These are phyloP conservation scores for Ploceus nigricollis DNA, from an alignment of 2,113 vertebrate genomes.

Conservation along the genomic window DNA sequence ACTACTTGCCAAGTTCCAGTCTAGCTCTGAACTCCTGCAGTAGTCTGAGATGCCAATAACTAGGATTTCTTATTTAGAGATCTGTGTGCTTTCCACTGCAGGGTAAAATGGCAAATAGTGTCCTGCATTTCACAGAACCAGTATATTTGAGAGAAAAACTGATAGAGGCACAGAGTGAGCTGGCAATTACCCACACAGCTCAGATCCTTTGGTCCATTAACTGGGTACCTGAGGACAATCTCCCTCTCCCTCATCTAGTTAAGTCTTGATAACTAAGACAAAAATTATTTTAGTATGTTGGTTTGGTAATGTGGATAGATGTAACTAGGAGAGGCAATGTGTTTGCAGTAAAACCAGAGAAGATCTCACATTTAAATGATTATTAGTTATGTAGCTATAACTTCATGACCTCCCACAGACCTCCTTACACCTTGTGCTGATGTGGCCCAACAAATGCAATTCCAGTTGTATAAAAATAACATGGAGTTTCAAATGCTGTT, in stretches of 20 bases:
- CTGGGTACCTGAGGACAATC: not conserved
- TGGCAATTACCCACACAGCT: not conserved
- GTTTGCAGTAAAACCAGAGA: not conserved
- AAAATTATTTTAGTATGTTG: not conserved
- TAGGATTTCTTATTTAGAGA: conserved; percentile 56
- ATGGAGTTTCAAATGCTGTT: not conserved
- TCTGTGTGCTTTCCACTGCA: conserved; percentile 22
- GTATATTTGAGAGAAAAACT: not conserved
- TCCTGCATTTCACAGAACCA: not conserved
- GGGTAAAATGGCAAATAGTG: conserved; percentile 1
- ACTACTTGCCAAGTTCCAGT: conserved; percentile 58
- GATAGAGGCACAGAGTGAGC: not conserved
- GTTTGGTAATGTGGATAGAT: not conserved
- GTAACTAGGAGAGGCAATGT: not conserved
- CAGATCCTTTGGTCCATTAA: not conserved
- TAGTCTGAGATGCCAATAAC: conserved; percentile 41
- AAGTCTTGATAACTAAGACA: not conserved
- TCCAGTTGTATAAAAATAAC: not conserved
- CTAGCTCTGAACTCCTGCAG: conserved; percentile 55
- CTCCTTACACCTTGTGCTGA: not conserved
- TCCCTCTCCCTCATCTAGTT: not conserved
- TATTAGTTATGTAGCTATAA: not conserved
- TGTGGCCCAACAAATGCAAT: not conserved
- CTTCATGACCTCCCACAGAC: not conserved
- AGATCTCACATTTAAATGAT: not conserved